Evolutionary conservation across 1,140 invertebrate genomes (phyloP), one percentile per base, ranked within the genome.

Genomic region (Meloidogyne exigua): DNA sequence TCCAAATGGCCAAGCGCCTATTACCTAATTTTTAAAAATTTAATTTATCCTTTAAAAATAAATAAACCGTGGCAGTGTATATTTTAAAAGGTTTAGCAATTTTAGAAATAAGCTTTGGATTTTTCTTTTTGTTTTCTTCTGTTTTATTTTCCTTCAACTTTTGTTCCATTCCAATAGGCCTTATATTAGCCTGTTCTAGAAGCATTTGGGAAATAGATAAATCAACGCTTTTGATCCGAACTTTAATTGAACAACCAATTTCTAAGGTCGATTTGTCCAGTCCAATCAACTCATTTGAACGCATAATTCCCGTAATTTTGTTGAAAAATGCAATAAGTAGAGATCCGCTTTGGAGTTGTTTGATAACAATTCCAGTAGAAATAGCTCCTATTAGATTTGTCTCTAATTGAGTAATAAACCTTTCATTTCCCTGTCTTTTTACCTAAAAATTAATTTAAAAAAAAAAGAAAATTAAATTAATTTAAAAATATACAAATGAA

Each of bases 71-170:
- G 7, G 81, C 84, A 15, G 63, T 75, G 49, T 82, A 86, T 15
- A 86, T 57, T 62, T 68, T 44, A 49, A 85, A 86, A 18, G 81
- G 82, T 49, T 86, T 86, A n/a, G 83, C 74, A 42, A 74, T 25
- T 42, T 66, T 75, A 25, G n/a, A n/a, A n/a, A 21, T 32, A 13
- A 15, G 12, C 26, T 18, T 18, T 28, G n/a, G n/a, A 21, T 65
- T 23, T 18, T 21, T 3, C 12, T 36, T 39, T 21, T n/a, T 11
- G 21, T 18, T 12, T n/a, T 36, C 9, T 57, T 5, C 18, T 18
- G 21, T 13, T 57, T 62, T 26, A 9, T 42, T 42, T 70, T 70
- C 28, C 15, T 25, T 67, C n/a, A n/a, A n/a, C 15, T 67, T 67
- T 67, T 3, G 0, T 13, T 28, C 36, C n/a, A 49, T 71, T 49